phyloP scores from a whole-genome alignment of 2,797 vertebrate species.

The Cirrhinus molitorella region DNA sequence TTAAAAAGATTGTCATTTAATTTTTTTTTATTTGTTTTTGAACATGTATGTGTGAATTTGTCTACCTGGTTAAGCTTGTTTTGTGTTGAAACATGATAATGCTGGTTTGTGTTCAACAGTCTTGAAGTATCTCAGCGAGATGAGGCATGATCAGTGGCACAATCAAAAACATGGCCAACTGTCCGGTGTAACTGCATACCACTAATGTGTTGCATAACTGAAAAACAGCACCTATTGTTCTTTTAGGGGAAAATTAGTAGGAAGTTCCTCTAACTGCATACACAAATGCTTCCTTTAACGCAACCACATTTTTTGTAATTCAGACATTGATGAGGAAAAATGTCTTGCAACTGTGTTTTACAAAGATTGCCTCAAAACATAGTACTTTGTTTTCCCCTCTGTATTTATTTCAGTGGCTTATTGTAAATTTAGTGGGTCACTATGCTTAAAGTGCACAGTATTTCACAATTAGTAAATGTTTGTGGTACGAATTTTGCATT shows the following conservation, averaged over 20 bases:
- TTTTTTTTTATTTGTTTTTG: neutral
- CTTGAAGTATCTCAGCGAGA: neutral
- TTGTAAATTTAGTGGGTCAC: neutral
- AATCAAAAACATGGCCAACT: neutral
- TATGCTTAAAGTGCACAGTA: neutral
- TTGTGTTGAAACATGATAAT: neutral
- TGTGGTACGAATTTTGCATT: neutral
- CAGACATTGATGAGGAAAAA: too few species aligned
- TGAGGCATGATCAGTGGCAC: neutral
- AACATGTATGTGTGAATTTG: neutral
- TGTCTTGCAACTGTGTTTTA: neutral
- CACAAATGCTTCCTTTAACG: neutral
- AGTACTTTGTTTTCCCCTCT: neutral
- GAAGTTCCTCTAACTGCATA: neutral
- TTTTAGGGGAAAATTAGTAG: neutral
- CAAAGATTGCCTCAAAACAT: neutral
- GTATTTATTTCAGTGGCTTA: neutral
- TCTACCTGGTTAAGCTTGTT: neutral
- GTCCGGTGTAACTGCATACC: neutral
- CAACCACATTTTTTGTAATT: neutral
- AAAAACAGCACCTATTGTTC: neutral
- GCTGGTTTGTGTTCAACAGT: neutral
- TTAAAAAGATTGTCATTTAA: neutral
- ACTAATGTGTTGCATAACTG: neutral
- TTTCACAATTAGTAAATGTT: neutral